Evolutionary conservation across 2,797 vertebrate species (phyloP).

Genomic region (Spea hammondii): DNA sequence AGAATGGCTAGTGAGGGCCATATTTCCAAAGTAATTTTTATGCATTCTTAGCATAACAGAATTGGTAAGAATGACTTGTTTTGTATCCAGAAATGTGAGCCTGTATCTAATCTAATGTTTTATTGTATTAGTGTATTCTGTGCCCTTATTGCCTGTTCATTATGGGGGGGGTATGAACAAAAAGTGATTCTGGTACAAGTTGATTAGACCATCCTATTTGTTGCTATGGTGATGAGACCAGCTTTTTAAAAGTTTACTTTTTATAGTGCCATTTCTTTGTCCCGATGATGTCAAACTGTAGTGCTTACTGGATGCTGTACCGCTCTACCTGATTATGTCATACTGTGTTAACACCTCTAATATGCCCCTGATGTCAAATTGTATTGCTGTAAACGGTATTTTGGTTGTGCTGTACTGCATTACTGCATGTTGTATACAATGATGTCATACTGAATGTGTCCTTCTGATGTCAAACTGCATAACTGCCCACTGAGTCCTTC

Average conservation of each 20-base stretch:
- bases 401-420: too few relatives aligned
- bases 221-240: too few relatives aligned
- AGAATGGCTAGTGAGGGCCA: neutral
- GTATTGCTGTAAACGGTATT: too few relatives aligned
- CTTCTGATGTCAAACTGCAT: neutral
- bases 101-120: neutral
- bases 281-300: neutral
- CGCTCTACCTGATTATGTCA: neutral
- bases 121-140: neutral
- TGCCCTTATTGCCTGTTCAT: neutral
- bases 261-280: too few relatives aligned
- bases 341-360: neutral
- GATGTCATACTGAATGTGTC: neutral
- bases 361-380: neutral
- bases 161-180: too few relatives aligned
- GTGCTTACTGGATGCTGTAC: neutral
- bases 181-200: too few relatives aligned
- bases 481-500: neutral
- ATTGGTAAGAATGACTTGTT: too few relatives aligned
- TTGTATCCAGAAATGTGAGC: neutral
- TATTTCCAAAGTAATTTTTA: neutral
- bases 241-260: too few relatives aligned
- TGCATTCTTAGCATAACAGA: neutral
- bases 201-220: too few relatives aligned
- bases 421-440: too few relatives aligned